Conservation (phyloP, 1,140 invertebrate genomes). For the Frieseomelitta varia region DNA sequence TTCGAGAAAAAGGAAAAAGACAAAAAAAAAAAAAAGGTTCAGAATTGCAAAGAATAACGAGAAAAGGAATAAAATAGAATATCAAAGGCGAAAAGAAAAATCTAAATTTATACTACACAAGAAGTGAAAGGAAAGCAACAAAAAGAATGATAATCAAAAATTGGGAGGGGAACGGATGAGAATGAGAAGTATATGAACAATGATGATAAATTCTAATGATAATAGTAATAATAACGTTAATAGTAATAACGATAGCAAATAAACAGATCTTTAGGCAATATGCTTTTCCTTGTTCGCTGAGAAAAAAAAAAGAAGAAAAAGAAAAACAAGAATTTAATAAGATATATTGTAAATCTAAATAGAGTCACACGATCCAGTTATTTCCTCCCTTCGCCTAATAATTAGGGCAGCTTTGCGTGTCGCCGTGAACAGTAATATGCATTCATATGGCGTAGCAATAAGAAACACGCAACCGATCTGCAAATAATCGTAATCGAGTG, state of each 20-base stretch:
- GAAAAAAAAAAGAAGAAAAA: background rate
- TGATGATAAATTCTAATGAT: background rate
- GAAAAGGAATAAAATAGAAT: background rate
- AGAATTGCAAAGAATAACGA: background rate
- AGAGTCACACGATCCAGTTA: conserved; percentile 1
- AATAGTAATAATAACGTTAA: background rate
- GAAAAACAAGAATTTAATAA: background rate
- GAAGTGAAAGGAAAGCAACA: background rate
- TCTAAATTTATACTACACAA: background rate
- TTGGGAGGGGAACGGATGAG: background rate
- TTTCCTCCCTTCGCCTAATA: conserved; percentile 15
- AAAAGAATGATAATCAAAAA: background rate
- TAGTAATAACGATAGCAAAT: conserved; percentile 20
- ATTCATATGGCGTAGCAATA: conserved; percentile 26
- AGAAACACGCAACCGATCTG: conserved; percentile 12
- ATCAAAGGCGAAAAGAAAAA: background rate
- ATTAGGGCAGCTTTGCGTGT: conserved; percentile 47
- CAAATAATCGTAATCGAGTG: background rate
- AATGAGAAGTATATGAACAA: background rate
- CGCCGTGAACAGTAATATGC: conserved; percentile 4
- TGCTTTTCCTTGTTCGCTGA: conserved; percentile 26
- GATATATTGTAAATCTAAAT: background rate
- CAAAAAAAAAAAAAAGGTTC: no score
- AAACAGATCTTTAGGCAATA: conserved; percentile 41
- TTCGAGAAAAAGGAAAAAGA: conserved; percentile 3